A percentile compares a stretch with the other conserved stretches of the same genome.
Evolutionary conservation across 2,888 invertebrate species (phyloP).

Genomic region (Eledone cirrhosa): DNA sequence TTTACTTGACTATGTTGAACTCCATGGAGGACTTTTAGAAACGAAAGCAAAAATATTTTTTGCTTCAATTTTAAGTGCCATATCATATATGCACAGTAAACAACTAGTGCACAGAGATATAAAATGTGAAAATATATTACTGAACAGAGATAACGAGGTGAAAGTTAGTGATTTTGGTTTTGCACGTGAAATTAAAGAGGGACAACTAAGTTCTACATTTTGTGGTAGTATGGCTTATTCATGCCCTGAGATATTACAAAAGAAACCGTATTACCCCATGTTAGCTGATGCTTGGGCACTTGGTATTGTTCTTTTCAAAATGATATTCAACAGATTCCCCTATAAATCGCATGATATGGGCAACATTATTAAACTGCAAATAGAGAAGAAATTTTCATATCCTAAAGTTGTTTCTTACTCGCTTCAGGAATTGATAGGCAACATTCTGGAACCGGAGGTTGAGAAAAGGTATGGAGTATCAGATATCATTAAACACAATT

Average conservation of each 20-base stretch:
- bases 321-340: not conserved
- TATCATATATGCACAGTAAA: not conserved
- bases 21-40: not conserved
- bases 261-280: not conserved
- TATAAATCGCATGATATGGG: not conserved
- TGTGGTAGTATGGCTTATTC: slow-evolving; percentile 15
- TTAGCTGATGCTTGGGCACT: not conserved
- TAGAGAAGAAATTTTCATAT: too few relatives aligned
- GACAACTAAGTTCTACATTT: slow-evolving; percentile 12
- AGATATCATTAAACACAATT: not conserved
- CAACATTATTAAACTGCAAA: not conserved
- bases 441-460: not conserved
- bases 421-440: not conserved
- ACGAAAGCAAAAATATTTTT: not conserved
- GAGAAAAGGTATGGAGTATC: not conserved
- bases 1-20: not conserved
- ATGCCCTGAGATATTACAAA: not conserved
- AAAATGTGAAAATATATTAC: not conserved
- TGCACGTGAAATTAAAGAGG: not conserved
- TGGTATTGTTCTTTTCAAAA: not conserved
- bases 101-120: not conserved
- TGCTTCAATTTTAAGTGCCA: not conserved
- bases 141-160: not conserved
- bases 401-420: not conserved
- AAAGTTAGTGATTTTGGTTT: slow-evolving; percentile 1